Evolutionary conservation across 2,888 invertebrate genomes (phyloP), one percentile per base, ranked within the genome.

Genomic region (Chloromyia formosa): DNA sequence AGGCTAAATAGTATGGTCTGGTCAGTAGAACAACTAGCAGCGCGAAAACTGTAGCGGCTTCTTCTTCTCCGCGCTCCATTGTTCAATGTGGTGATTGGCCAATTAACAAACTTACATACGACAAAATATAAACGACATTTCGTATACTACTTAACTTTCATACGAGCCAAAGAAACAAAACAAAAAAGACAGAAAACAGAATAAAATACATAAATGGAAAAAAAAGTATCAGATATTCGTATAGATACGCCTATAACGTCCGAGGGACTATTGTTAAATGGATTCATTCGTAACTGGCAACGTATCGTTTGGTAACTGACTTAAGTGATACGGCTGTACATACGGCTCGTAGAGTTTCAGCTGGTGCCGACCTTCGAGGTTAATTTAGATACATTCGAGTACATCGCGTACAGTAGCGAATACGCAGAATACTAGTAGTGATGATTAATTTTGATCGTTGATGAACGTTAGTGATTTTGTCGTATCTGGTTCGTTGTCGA

Each of bases 31-130:
- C 16, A 16, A n/a, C 16, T 18, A 58, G n/a, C n/a, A 61, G 4
- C 5, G 14, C 42, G 12, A 42, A 42, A 42, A 12, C 12, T 42
- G 45, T 64, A n/a, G n/a, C n/a, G 64, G 22, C 61, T 66, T 18
- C 42, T 27, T 66, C 40, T 62, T 42, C 7, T 35, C 27, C 27
- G 27, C 27, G 27, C 27, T 35, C 7, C 27, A 35, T 35, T 62
- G 42, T 16, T 22, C 49, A 20, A 23, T 66, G 45, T 49, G 49
- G 49, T 66, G 66, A 66, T 66, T 66, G 66, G 45, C 66, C 66
- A 66, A 66, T 66, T 66, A 66, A 66, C 49, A 66, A 49, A 42
- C 66, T 66, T 49, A 66, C 66, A 49, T 66, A 18, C 62, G 18
- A 35, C 16, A 1, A 40, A 35, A 62, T 18, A 23, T 7, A 49